A percentile compares a stretch with the other conserved stretches of the same genome.
phyloP scores from a whole-genome alignment of 2,888 invertebrate genomes.

The Trachelus tabidus region DNA sequence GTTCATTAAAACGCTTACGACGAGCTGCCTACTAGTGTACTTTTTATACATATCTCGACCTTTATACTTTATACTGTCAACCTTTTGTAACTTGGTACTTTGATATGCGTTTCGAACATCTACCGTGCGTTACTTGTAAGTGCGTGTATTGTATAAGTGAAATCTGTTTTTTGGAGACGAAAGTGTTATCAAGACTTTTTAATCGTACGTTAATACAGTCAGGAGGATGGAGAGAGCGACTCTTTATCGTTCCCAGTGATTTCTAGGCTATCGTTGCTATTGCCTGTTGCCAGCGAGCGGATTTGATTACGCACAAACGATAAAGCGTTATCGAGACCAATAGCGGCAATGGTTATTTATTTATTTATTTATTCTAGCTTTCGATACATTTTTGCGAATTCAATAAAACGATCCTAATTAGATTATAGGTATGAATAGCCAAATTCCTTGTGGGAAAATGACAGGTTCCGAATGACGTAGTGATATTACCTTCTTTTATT shows the following conservation, averaged over 20 bases:
- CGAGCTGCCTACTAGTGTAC: background rate
- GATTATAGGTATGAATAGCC: background rate
- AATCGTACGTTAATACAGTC: background rate
- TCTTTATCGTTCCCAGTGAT: background rate
- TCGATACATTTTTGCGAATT: background rate
- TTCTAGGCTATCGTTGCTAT: background rate
- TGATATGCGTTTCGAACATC: too few relatives aligned
- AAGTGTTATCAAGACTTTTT: background rate
- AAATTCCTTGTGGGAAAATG: too few relatives aligned
- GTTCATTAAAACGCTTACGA: background rate
- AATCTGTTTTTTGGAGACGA: background rate
- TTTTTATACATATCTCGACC: background rate
- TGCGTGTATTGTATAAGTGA: background rate
- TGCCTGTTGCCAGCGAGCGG: background rate
- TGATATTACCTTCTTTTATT: constrained; percentile 13
- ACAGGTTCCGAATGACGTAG: constrained; percentile 5
- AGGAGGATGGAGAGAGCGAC: background rate
- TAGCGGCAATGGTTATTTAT: background rate
- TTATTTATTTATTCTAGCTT: background rate
- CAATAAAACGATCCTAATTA: background rate
- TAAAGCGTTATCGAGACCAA: background rate
- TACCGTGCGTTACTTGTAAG: too few relatives aligned
- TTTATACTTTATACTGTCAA: too few relatives aligned
- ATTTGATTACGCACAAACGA: background rate
- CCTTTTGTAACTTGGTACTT: too few relatives aligned